Conservation (phyloP, 2,888 invertebrate species). For the Bombylius major region DNA sequence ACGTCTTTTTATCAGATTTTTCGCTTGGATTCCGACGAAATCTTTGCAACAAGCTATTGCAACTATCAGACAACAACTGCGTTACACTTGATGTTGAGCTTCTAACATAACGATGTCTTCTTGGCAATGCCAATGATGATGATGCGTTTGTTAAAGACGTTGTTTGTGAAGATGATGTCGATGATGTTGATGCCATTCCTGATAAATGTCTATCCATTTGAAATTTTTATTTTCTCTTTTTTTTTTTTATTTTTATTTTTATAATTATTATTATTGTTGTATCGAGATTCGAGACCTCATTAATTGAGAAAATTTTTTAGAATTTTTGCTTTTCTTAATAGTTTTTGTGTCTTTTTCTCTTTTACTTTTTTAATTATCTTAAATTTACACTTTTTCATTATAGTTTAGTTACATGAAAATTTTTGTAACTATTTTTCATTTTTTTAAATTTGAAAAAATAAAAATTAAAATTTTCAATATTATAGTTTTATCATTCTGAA, state of each 20-base stretch:
- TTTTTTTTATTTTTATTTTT: neutral
- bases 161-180: constrained; percentile 6
- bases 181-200: constrained; percentile 8
- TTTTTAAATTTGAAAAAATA: too few relatives aligned
- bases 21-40: constrained; percentile 68
- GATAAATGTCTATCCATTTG: neutral
- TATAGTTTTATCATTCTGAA: too few relatives aligned
- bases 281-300: too few relatives aligned
- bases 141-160: constrained; percentile 5
- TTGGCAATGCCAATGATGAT: constrained; percentile 23
- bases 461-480: too few relatives aligned
- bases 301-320: neutral
- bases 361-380: too few relatives aligned
- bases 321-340: neutral
- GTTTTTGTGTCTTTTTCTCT: too few relatives aligned
- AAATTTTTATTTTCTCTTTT: neutral
- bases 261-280: neutral
- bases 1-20: constrained; percentile 39
- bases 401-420: too few relatives aligned
- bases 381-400: too few relatives aligned
- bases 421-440: too few relatives aligned
- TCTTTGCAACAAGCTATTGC: constrained; percentile 71
- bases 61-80: constrained; percentile 75
- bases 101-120: constrained; percentile 61
- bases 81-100: constrained; percentile 71